Evolutionary conservation across 2,113 vertebrate species (phyloP), one percentile per base, ranked within the genome.

Genomic region (Labeo catla): DNA sequence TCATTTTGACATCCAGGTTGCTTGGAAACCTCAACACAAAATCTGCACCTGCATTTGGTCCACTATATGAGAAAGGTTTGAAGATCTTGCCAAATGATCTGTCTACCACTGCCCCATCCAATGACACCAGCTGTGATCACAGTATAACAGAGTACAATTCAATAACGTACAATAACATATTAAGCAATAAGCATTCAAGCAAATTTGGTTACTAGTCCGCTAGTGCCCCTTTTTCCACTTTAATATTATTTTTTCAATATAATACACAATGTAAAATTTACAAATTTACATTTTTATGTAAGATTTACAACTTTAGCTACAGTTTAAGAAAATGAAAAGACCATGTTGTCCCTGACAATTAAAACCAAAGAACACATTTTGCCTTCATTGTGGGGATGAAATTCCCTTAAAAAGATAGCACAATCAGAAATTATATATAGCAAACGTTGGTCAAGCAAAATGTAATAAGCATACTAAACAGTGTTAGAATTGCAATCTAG

Each of bases 1-100:
- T 96, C 45, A 94, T 90, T 87, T 93, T 96, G 47, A 95, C 93
- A 15, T 95, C 93, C 86, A 95, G 54, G 66, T 2, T 49, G 0
- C 73, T 76, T 76, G 73, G 73, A 76, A 76, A 76, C 6, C 34
- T 49, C 73, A 76, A 15, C 45, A 50, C 45, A 49, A 76, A 76
- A 49, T 76, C n/a, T 47, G 72, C 72, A 49, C 4, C 72, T 6
- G 28, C 10, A n/a, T 45, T 73, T 76, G 45, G n/a, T 49, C 11
- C 72, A 49, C 21, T 93, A 91, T 81, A 92, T n/a, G 0, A 93
- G 93, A 57, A 94, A 92, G 13, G 76, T 88, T 50, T 76, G 73
- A 8, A 3, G 21, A 76, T 76, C 11, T 49, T 76, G 21, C 73
- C 73, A 76, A 76, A 47, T 49, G 73, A 49, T 76, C 45, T 76